Evolutionary conservation across 2,113 vertebrate species (phyloP).

Genomic region (Dolichallabes microphthalmus): DNA sequence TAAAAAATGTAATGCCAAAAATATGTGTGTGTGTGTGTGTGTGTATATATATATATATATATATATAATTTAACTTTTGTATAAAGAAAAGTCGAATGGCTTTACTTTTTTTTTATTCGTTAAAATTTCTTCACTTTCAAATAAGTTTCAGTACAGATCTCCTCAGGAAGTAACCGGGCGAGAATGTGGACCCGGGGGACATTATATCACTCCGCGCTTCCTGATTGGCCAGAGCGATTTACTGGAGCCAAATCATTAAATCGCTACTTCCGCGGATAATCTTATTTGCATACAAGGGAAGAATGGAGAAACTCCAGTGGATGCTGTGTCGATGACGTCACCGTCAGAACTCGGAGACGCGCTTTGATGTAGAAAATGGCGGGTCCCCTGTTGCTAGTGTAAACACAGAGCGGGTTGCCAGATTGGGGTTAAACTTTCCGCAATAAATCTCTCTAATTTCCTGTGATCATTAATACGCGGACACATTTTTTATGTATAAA

Average conservation of each 20-base stretch:
- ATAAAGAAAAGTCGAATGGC: no score
- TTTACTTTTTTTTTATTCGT: neutral
- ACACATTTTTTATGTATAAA: neutral
- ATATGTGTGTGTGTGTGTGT: no score
- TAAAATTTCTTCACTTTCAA: neutral
- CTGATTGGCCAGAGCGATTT: neutral
- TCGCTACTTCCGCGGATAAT: neutral
- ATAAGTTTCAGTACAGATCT: neutral
- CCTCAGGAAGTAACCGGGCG: neutral
- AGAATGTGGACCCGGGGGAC: neutral
- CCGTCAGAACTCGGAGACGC: no score
- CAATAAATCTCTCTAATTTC: neutral
- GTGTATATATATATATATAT: no score
- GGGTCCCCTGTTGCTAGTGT: neutral
- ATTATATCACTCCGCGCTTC: neutral
- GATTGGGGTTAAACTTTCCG: neutral
- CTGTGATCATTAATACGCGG: neutral
- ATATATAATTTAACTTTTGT: no score
- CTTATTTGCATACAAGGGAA: neutral
- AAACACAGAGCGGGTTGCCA: neutral
- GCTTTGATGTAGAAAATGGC: conserved; percentile 1
- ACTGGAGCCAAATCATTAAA: neutral
- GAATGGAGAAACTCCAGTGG: neutral
- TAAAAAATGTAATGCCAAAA: no score
- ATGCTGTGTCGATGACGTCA: neutral